These are phyloP conservation scores for Bungarus multicinctus DNA, from an alignment of 2,113 vertebrate species.

Conservation along the genomic window DNA sequence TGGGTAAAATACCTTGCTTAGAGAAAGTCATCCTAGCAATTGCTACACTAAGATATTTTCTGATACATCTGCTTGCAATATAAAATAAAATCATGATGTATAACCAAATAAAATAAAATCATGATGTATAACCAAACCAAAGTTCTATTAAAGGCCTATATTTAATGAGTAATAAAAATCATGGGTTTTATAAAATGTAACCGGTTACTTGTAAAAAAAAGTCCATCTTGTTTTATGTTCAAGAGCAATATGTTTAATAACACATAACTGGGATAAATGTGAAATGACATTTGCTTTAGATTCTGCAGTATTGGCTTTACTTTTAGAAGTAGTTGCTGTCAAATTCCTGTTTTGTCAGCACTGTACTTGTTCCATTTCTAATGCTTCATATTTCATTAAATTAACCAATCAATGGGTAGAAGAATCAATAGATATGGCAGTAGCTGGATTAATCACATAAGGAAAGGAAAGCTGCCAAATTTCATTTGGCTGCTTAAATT, in stretches of 20 bases:
- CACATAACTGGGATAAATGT: neutral
- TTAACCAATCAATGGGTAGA: conserved; percentile 54
- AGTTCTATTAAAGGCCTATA: neutral
- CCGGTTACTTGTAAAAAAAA: neutral
- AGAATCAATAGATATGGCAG: conserved; percentile 45
- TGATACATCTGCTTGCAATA: neutral
- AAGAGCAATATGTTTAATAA: conserved; percentile 10
- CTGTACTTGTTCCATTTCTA: conserved; percentile 48
- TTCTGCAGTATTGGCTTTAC: neutral
- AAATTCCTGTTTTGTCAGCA: conserved; percentile 45
- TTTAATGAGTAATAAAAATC: neutral
- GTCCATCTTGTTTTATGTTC: neutral
- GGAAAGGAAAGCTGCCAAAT: conserved; percentile 45
- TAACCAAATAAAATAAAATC: neutral
- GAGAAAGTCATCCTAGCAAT: neutral
- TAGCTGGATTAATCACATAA: conserved; percentile 47
- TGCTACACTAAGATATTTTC: neutral
- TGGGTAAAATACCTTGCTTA: neutral
- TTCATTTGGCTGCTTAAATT: conserved; percentile 49
- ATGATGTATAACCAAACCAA: neutral
- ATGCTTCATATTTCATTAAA: conserved; percentile 56
- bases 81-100: neutral
- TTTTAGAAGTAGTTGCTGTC: conserved; percentile 19
- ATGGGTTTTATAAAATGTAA: neutral
- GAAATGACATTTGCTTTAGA: neutral